These are phyloP conservation scores for Hylyphantes graminicola DNA, from an alignment of 1,140 invertebrate genomes.

Conservation along the genomic window DNA sequence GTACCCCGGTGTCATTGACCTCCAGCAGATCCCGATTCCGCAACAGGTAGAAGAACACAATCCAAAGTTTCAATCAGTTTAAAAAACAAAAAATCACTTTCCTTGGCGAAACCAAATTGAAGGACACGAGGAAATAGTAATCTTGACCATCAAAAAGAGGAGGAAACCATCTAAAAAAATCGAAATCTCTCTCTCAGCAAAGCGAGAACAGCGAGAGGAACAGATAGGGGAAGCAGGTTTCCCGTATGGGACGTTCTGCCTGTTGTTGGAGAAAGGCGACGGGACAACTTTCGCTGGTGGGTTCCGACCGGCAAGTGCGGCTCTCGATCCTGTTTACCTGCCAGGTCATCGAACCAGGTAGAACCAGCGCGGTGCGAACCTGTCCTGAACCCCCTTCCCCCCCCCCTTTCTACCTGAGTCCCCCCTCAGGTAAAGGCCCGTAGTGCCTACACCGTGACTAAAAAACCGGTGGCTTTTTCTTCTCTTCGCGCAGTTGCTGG, in stretches of 20 bases:
- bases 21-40: conserved; percentile 38
- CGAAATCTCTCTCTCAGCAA: neutral
- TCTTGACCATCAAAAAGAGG: conserved; percentile 54
- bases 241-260: neutral
- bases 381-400: conserved; percentile 25
- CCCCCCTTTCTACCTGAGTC: neutral
- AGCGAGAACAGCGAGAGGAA: conserved; percentile 16
- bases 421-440: conserved; percentile 30
- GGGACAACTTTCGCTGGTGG: conserved; percentile 53
- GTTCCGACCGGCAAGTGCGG: conserved; percentile 50
- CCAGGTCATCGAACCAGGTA: conserved; percentile 58
- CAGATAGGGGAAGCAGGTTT: neutral
- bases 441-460: conserved; percentile 42
- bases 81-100: neutral
- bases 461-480: conserved; percentile 52
- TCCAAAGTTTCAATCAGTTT: neutral
- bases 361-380: conserved; percentile 54
- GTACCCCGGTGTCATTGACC: conserved; percentile 55
- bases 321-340: conserved; percentile 58
- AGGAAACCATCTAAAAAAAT: conserved; percentile 23
- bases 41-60: conserved; percentile 33
- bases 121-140: conserved; percentile 7
- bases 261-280: conserved; percentile 3
- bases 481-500: conserved; percentile 38
- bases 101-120: neutral